Evolutionary conservation across 2,888 invertebrate species (phyloP).

Genomic region (Meliscaeva auricollis): DNA sequence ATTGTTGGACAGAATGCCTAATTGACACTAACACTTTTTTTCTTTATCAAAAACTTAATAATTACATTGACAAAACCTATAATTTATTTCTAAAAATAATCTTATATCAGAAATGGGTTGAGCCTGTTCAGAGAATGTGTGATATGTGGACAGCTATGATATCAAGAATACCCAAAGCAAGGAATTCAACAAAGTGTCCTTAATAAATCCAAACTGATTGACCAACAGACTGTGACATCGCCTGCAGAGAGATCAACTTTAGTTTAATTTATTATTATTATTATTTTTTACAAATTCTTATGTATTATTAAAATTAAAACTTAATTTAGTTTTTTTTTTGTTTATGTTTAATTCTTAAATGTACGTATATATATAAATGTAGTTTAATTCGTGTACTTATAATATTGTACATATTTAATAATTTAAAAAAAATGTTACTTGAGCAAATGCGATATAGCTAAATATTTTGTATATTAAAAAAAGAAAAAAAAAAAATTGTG

Average conservation of each 20-base stretch:
- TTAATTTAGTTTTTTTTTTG: conserved; percentile 2
- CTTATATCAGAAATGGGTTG: not conserved
- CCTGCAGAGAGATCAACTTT: conserved; percentile 26
- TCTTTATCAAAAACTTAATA: no score
- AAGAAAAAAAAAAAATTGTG: not conserved
- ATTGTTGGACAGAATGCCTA: not conserved
- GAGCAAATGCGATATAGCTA: not conserved
- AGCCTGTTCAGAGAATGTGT: conserved; percentile 11
- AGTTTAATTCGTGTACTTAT: not conserved
- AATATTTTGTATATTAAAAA: not conserved
- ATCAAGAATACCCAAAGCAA: conserved; percentile 28
- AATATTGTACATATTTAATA: not conserved
- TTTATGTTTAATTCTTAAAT: conserved; percentile 14
- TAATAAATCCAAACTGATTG: conserved; percentile 23
- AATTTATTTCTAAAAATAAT: not conserved
- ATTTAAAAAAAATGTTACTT: not conserved
- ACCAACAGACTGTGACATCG: conserved; percentile 38
- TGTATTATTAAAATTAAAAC: not conserved
- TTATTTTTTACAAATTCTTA: not conserved
- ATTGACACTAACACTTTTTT: no score
- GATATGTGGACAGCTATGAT: conserved; percentile 28
- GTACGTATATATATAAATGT: conserved; percentile 15
- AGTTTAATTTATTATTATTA: conserved; percentile 45
- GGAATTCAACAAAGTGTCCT: conserved; percentile 48
- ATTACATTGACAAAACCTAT: not conserved